Percentiles rank a stretch among this genome's conserved stretches.
phyloP scores from a whole-genome alignment of 2,797 vertebrate genomes.

The Rhabdophis nuchalis region DNA sequence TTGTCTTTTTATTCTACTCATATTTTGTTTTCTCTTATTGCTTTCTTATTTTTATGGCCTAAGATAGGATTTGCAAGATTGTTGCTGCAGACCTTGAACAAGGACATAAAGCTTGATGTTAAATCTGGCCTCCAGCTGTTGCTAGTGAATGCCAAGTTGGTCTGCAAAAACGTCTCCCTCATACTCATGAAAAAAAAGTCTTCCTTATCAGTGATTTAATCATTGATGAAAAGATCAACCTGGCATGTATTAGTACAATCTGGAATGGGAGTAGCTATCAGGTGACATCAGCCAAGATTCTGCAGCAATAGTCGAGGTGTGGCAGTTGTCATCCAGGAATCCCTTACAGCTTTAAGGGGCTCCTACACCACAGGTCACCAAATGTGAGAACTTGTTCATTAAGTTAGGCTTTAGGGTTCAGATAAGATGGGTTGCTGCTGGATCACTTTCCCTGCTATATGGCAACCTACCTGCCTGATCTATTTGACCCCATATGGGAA shows the following conservation, averaged over 20 bases:
- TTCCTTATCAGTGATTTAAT: neutral
- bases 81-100: neutral
- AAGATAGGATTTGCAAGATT: neutral
- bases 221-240: neutral
- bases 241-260: neutral
- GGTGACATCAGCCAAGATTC: neutral
- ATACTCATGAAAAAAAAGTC: neutral
- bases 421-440: too few species aligned
- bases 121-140: neutral
- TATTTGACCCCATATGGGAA: too few species aligned
- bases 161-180: neutral
- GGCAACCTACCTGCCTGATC: too few species aligned
- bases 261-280: neutral
- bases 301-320: neutral
- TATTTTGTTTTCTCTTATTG: constrained; percentile 39
- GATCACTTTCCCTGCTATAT: too few species aligned
- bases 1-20: constrained; percentile 44
- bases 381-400: too few species aligned
- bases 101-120: neutral
- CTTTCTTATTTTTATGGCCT: neutral
- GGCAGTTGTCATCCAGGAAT: neutral
- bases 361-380: too few species aligned
- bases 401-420: too few species aligned
- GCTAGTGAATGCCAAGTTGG: neutral
- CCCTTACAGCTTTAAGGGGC: neutral